phyloP scores from a whole-genome alignment of 2,888 invertebrate genomes.

The Masnerella sp. region DNA sequence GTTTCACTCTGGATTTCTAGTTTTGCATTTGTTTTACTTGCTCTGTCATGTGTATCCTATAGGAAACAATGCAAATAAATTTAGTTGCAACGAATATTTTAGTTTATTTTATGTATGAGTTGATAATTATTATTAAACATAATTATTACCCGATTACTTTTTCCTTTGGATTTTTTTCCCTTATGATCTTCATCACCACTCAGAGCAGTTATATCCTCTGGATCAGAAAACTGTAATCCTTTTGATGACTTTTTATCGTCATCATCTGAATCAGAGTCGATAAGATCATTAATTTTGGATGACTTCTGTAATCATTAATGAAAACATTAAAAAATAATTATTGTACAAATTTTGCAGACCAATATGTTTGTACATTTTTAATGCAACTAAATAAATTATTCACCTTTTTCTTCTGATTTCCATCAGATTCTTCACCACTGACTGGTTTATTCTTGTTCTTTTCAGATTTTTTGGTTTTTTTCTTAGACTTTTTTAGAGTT shows the following conservation, averaged over 20 bases:
- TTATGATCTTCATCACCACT: slow-evolving; percentile 20
- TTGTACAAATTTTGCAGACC: background rate
- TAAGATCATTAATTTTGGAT: slow-evolving; percentile 20
- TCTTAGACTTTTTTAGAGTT: slow-evolving; percentile 1
- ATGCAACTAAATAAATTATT: background rate
- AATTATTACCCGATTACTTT: slow-evolving; percentile 5
- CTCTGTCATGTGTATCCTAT: slow-evolving; percentile 60
- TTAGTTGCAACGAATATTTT: too few species aligned
- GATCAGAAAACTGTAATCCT: background rate
- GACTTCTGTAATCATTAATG: too few species aligned
- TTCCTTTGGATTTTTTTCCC: slow-evolving; percentile 17
- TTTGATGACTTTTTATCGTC: background rate
- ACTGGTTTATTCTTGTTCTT: too few species aligned
- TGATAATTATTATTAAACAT: background rate
- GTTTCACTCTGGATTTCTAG: slow-evolving; percentile 90
- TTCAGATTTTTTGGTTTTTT: background rate
- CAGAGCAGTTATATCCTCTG: slow-evolving; percentile 16
- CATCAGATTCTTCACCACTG: background rate
- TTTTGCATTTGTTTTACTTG: slow-evolving; percentile 81
- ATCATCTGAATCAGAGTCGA: slow-evolving; percentile 43
- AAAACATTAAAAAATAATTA: background rate
- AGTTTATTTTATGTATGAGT: background rate
- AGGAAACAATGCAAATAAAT: background rate
- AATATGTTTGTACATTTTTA: background rate
- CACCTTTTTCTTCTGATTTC: background rate